Conservation (phyloP, 2,113 vertebrate genomes). For the Theropithecus gelada region DNA sequence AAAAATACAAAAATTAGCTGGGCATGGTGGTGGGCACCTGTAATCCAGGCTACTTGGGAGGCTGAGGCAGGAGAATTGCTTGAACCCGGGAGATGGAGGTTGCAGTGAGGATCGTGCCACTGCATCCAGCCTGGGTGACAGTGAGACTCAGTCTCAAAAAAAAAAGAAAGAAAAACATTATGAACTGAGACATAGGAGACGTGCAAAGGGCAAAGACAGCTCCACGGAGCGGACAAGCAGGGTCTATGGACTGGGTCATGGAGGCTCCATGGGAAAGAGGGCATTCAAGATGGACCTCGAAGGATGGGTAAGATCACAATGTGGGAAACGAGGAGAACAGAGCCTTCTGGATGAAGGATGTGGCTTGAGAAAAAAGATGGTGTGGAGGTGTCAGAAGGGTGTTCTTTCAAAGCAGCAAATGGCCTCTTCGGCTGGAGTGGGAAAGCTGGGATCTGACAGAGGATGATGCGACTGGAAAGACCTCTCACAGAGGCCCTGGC, state of each 20-base stretch:
- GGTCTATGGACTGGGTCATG: not conserved
- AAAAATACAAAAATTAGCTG: no score
- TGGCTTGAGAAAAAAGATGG: not conserved
- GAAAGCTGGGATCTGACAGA: not conserved
- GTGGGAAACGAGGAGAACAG: not conserved
- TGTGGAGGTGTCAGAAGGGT: not conserved
- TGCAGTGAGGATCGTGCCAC: no score
- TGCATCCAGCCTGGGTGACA: no score
- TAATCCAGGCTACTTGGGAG: no score
- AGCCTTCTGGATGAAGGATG: not conserved
- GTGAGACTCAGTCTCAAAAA: no score
- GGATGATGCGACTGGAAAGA: not conserved
- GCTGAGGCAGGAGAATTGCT: no score
- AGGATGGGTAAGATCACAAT: no score
- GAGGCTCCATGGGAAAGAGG: not conserved
- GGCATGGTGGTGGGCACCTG: no score
- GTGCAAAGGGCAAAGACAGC: not conserved
- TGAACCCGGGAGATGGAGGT: no score
- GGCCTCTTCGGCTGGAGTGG: not conserved
- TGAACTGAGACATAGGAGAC: not conserved
- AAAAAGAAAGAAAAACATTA: no score
- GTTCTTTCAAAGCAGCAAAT: not conserved
- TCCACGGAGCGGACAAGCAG: not conserved
- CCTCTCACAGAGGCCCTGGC: accelerated
- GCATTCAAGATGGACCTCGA: not conserved